Evolutionary conservation across 2,888 invertebrate genomes (phyloP), one percentile per base, ranked within the genome.

Genomic region (Drosophila rellima): DNA sequence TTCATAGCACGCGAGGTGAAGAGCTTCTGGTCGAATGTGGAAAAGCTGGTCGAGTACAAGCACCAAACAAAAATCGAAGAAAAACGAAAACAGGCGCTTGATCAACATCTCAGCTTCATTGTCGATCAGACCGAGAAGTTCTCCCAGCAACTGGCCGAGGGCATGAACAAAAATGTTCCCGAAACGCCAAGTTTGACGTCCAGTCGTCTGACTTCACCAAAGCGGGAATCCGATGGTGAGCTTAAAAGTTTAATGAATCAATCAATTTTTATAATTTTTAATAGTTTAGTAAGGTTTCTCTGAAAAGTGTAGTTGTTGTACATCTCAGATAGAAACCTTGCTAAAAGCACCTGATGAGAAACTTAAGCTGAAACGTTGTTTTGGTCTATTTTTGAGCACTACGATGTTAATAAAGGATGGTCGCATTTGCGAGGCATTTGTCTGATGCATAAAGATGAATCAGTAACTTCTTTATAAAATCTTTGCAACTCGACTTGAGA

Each of bases 61-160:
- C 97, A 98, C 83, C 96, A 97, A 90, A 96, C 97, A 26, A 95
- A 97, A 80, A 94, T 99, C 67, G 99, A 99, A 92, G 98, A 98
- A 88, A 98, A 98, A 92, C 95, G 98, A 69, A 98, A 98, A 92
- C 96, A 97, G 91, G 98, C 98, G 0, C 94, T 99, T 64, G 99
- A 99, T 94, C 96, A 98, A 90, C 99, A 99, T 93, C 94, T 99
- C 69, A 97, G 97, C 92, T 98, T 98, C 92, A 98, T 99, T 91
- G 99, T 99, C 66, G 99, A 98, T 93, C 98, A 98, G 93, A 99
- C 99, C 0, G 99, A 99, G 93, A 98, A 98, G 91, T 99, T 98
- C 94, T 98, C 98, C 35, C 96, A 96, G 29, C 95, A 97, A 93
- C 93, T 98, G 66, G 97, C 97, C 4, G 97, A 97, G 92, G 96